Evolutionary conservation across 2,797 vertebrate species (phyloP).

Genomic region (Taenioides sp.): DNA sequence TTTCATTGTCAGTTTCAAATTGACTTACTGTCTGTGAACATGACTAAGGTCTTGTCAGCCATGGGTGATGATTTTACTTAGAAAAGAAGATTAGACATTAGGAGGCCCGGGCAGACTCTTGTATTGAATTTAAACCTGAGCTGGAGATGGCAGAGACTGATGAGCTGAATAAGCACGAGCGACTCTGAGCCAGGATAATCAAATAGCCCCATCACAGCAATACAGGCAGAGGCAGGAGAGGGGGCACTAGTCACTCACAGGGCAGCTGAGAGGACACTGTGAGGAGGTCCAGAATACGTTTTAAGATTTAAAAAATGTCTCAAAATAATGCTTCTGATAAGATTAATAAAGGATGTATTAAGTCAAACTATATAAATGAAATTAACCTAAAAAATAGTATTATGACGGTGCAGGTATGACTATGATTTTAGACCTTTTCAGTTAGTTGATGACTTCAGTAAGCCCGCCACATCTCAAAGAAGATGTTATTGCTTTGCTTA

Average conservation of each 20-base stretch:
- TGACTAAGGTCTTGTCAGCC: background rate
- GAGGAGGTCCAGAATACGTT: background rate
- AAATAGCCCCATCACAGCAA: conserved; percentile 47
- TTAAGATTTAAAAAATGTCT: background rate
- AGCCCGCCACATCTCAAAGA: background rate
- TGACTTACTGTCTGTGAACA: background rate
- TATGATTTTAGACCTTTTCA: too few relatives aligned
- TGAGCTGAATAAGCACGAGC: conserved; percentile 58
- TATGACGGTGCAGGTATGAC: too few relatives aligned
- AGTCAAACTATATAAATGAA: too few relatives aligned
- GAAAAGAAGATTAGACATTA: conserved; percentile 22
- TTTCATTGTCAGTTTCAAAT: background rate
- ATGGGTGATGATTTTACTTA: conserved; percentile 14
- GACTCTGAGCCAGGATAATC: conserved; percentile 48
- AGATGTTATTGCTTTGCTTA: background rate
- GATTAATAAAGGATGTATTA: background rate
- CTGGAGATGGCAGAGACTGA: conserved; percentile 49
- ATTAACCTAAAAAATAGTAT: too few relatives aligned
- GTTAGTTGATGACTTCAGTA: too few relatives aligned
- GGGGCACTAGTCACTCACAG: conserved; percentile 12
- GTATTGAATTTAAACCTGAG: conserved; percentile 48
- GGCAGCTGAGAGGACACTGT: background rate
- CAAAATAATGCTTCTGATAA: background rate
- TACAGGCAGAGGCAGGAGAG: conserved; percentile 25
- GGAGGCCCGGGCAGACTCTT: conserved; percentile 16